Conservation (phyloP, 2,888 invertebrate genomes). For the Mylabris sibirica region DNA sequence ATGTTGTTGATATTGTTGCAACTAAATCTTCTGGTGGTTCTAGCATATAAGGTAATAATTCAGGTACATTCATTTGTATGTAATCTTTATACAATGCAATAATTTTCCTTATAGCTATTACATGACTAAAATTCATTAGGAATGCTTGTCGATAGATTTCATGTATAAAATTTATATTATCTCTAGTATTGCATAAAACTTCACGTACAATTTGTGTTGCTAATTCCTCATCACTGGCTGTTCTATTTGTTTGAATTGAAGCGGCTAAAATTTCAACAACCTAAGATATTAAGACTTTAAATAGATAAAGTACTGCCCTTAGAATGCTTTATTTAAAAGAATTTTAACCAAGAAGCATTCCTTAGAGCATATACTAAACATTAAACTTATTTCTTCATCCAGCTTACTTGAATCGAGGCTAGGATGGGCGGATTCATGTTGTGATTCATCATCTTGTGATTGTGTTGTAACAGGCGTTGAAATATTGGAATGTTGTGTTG, state of each 20-base stretch:
- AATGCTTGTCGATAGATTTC: slow-evolving; percentile 95
- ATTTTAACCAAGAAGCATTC: not conserved
- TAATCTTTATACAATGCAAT: slow-evolving; percentile 95
- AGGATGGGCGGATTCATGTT: slow-evolving; percentile 67
- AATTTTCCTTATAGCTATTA: slow-evolving; percentile 85
- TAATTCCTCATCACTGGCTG: slow-evolving; percentile 58
- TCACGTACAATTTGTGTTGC: slow-evolving; percentile 79
- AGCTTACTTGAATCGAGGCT: slow-evolving; percentile 71
- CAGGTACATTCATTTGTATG: slow-evolving; percentile 86
- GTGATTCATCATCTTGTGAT: slow-evolving; percentile 63
- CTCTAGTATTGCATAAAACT: slow-evolving; percentile 85
- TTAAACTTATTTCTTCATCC: too few relatives aligned
- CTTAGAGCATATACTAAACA: too few relatives aligned
- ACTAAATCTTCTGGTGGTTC: slow-evolving; percentile 67
- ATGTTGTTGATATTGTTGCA: not conserved
- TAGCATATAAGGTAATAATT: slow-evolving; percentile 83
- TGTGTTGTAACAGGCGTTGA: slow-evolving; percentile 54
- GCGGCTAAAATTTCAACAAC: slow-evolving; percentile 54
- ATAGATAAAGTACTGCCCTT: too few relatives aligned
- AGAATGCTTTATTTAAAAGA: too few relatives aligned
- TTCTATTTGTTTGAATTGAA: slow-evolving; percentile 56
- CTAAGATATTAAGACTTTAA: too few relatives aligned
- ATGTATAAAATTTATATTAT: slow-evolving; percentile 93
- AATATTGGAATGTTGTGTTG: slow-evolving; percentile 27
- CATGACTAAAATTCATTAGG: slow-evolving; percentile 84